A percentile compares a stretch with the other conserved stretches of the same genome.
Conservation (phyloP, 2,113 vertebrate genomes). For the Seriola aureovittata region DNA sequence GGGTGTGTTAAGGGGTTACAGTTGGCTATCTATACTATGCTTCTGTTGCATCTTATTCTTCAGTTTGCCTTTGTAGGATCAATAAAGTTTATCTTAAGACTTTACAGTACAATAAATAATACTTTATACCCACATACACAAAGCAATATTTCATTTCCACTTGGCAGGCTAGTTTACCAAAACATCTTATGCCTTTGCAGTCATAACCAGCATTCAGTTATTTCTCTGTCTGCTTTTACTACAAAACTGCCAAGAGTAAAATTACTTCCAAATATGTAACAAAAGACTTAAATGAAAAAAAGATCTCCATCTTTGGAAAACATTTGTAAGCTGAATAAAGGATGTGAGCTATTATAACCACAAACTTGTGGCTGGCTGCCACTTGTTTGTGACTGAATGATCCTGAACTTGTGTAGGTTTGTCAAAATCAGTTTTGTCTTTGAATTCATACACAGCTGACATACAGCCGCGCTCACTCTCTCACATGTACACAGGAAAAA, state of each 20-base stretch:
- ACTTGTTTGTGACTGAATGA: neutral
- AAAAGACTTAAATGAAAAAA: neutral
- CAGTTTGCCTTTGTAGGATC: neutral
- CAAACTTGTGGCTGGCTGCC: neutral
- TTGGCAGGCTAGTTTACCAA: slow-evolving; percentile 18
- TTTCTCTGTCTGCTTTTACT: neutral
- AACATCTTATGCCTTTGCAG: neutral
- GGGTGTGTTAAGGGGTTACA: neutral
- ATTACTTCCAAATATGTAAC: neutral
- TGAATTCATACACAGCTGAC: neutral
- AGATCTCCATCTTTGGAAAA: neutral
- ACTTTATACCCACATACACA: neutral
- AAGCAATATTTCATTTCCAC: neutral
- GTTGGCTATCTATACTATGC: neutral
- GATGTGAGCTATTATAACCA: neutral
- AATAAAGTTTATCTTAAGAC: neutral
- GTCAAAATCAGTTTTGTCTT: neutral
- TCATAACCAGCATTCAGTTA: slow-evolving; percentile 2
- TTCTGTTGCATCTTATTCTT: slow-evolving; percentile 1
- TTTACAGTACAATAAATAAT: neutral
- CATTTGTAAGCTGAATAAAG: neutral
- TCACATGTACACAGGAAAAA: slow-evolving; percentile 1
- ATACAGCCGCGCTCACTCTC: neutral
- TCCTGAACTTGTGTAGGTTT: neutral
- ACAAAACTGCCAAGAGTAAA: slow-evolving; percentile 14